Evolutionary conservation across 1,140 invertebrate species (phyloP), one percentile per base, ranked within the genome.

Genomic region (Argopecten irradians): DNA sequence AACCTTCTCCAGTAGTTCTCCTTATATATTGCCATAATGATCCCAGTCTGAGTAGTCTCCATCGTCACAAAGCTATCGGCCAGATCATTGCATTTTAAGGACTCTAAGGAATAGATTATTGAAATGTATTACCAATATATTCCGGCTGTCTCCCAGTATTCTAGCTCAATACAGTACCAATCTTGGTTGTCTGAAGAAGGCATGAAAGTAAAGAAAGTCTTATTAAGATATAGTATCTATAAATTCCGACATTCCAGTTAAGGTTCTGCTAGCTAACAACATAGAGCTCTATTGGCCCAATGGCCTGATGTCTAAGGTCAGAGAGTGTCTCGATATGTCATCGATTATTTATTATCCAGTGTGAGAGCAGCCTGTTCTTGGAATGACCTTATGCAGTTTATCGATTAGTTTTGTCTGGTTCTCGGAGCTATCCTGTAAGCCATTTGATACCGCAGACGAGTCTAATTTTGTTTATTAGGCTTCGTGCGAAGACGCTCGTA

Each of bases 301-400:
- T 71, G 55, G 55, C 55, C 55, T 71, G 55, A 71, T n/a, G 55
- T 28, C n/a, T 28, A 1, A 71, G 55, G 55, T 71, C 55, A 71
- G 22, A 16, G 55, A 71, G 28, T 71, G 55, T 71, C 55, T 71
- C 55, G n/a, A n/a, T 71, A 71, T 71, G 55, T 28, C 55, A 71
- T 71, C n/a, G 55, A 71, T 71, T 71, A 71, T 71, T 71, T 71
- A 71, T n/a, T 71, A 71, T n/a, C 55, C 22, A 71, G 55, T 71
- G 55, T n/a, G 22, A 71, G 55, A 71, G n/a, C 55, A 71, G n/a
- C n/a, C 55, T 71, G 55, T 28, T 71, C 55, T n/a, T 3, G 28
- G 55, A 11, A 28, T 71, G 55, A 71, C 55, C 55, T 71, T 71
- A 71, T 71, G 55, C 55, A 71, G 55, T 28, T n/a, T 71, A 71